phyloP scores from a whole-genome alignment of 2,113 vertebrate species.

The Thunnus thynnus region DNA sequence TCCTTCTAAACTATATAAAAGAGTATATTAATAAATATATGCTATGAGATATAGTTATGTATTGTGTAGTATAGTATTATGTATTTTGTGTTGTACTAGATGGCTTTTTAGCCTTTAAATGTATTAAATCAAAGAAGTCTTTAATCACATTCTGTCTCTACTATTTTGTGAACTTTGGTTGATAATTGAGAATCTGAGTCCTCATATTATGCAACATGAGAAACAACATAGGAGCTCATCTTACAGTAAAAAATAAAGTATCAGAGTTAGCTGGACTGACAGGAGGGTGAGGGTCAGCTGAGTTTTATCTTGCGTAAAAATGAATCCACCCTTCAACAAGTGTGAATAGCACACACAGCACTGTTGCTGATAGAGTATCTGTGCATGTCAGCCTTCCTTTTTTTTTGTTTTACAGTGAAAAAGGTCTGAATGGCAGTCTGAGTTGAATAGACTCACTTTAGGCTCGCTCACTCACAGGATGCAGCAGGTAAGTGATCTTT shows the following conservation, averaged over 20 bases:
- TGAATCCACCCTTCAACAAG: slow-evolving; percentile 58
- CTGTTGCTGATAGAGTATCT: slow-evolving; percentile 67
- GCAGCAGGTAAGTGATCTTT: background rate
- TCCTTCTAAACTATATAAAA: too few relatives aligned
- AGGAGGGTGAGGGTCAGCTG: slow-evolving; percentile 15
- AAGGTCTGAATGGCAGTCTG: background rate
- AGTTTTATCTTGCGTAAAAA: slow-evolving; percentile 66
- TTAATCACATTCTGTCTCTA: too few relatives aligned
- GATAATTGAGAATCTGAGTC: background rate
- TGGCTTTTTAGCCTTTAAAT: too few relatives aligned
- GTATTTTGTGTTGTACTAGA: too few relatives aligned
- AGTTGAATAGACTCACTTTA: background rate
- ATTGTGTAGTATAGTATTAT: too few relatives aligned
- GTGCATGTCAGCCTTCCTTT: slow-evolving; percentile 43
- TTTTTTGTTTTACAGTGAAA: slow-evolving; percentile 16
- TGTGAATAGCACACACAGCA: slow-evolving; percentile 20
- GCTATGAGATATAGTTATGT: too few relatives aligned
- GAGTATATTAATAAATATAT: too few relatives aligned
- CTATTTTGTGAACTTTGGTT: too few relatives aligned
- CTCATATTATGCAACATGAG: background rate
- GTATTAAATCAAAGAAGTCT: too few relatives aligned
- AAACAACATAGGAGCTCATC: background rate
- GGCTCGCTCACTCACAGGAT: background rate
- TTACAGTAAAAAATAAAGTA: background rate
- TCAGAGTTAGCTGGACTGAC: background rate